Evolutionary conservation across 1,140 invertebrate species (phyloP), one percentile per base, ranked within the genome.

Genomic region (Drosophila tani): DNA sequence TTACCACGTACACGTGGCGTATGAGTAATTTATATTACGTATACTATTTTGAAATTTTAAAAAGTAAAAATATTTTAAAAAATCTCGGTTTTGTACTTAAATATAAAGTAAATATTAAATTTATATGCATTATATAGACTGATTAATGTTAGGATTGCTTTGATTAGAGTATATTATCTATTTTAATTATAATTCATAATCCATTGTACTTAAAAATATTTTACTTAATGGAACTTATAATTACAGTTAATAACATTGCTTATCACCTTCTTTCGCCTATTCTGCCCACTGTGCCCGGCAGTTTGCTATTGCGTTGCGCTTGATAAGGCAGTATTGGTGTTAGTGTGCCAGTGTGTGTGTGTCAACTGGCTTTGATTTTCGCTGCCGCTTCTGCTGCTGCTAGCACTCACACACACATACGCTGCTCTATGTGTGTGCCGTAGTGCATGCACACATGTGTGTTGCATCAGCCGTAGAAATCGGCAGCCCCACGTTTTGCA

Each of bases 401-500:
- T 45, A 58, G 41, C 64, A 47, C 32, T 43, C 70, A 73, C 32
- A 50, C 70, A 73, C 45, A 71, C 65, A 38, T 21, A 17, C 4
- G 24, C 27, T 17, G n/a, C 35, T 58, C 50, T 29, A 59, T 40
- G 46, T 46, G 51, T 70, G 47, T 49, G 14, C 29, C 35, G 45
- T 69, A 51, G 32, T 73, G 64, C 57, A 59, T 68, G 51, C 32
- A 56, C 64, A 75, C 51, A 76, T 86, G 84, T 83, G 81, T 87
- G 84, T 87, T 87, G 84, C 84, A 87, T 87, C 84, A 87, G 84
- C 84, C 84, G 74, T 88, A 87, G 84, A 88, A 87, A 88, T 87
- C 84, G 81, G 65, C 84, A 77, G 84, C 74, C 86, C 70, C 68
- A 88, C 80, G 81, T 75, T 82, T 82, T 66, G 65, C 81, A 75